Conservation (phyloP, 1,140 invertebrate species). For the Pseudachorutes palmiensis region DNA sequence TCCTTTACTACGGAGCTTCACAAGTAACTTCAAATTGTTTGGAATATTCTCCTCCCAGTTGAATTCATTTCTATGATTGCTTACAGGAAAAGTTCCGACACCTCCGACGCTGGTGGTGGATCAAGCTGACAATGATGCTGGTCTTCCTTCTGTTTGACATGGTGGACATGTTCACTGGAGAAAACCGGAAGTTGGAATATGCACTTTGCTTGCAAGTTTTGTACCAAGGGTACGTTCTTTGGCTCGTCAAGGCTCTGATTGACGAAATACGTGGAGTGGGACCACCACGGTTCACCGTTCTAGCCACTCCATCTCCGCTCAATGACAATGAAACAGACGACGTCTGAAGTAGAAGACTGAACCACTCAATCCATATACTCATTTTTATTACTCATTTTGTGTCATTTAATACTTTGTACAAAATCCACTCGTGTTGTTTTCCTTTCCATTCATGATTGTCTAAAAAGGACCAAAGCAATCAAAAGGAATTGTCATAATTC, state of each 20-base stretch:
- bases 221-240: neutral
- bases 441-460: neutral
- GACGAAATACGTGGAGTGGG: neutral
- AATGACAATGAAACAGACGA: too few relatives aligned
- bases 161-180: neutral
- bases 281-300: neutral
- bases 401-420: neutral
- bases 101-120: neutral
- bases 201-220: neutral
- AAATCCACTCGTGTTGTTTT: neutral
- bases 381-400: neutral
- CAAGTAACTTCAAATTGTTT: too few relatives aligned
- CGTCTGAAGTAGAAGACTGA: too few relatives aligned
- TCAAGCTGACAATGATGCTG: neutral
- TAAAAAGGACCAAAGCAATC: too few relatives aligned
- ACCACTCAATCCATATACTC: too few relatives aligned
- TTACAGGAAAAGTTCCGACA: constrained; percentile 2
- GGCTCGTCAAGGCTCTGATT: neutral
- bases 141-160: constrained; percentile 1
- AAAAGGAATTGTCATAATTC: neutral
- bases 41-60: neutral
- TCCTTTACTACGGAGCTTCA: neutral
- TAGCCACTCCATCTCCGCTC: neutral
- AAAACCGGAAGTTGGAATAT: neutral
- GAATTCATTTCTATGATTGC: neutral